Conservation (phyloP, 2,797 vertebrate species). For the Amniataba percoides region DNA sequence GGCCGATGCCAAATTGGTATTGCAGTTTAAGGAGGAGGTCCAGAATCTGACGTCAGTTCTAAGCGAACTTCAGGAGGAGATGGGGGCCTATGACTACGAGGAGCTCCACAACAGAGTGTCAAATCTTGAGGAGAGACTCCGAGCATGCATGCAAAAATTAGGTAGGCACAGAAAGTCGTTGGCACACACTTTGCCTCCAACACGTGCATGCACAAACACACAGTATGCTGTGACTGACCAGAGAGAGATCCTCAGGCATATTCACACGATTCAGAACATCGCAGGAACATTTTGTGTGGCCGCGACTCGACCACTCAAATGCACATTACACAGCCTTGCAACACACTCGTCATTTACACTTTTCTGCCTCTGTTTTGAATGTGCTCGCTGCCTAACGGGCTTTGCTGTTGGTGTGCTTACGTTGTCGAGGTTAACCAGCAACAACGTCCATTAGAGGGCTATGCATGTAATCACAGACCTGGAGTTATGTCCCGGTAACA, state of each 20-base stretch:
- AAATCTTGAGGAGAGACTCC: slow-evolving; percentile 99
- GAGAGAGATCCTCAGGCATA: slow-evolving; percentile 63
- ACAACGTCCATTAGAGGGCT: not conserved
- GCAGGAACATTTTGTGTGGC: slow-evolving; percentile 49
- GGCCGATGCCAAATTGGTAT: slow-evolving; percentile 99
- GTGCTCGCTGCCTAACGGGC: not conserved
- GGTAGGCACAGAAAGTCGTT: slow-evolving; percentile 92
- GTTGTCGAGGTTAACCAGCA: not conserved
- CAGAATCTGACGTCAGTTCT: slow-evolving; percentile 99
- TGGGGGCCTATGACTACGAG: slow-evolving; percentile 99
- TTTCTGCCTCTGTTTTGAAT: not conserved
- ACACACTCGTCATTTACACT: slow-evolving; percentile 4
- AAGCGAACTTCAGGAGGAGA: slow-evolving; percentile 98
- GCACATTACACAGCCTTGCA: slow-evolving; percentile 2
- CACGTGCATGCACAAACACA: slow-evolving; percentile 61
- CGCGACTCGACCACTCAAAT: slow-evolving; percentile 5
- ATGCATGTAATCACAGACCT: not conserved
- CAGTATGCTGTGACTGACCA: slow-evolving; percentile 42
- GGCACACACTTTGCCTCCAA: slow-evolving; percentile 73
- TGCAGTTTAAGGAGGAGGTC: slow-evolving; percentile 99
- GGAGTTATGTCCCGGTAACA: not conserved
- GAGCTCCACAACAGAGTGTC: slow-evolving; percentile 98
- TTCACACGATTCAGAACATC: slow-evolving; percentile 55
- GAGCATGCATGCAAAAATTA: slow-evolving; percentile 99
- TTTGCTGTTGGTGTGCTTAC: not conserved